Conservation (phyloP, 1,140 invertebrate genomes). For the Dendroctonus valens region DNA sequence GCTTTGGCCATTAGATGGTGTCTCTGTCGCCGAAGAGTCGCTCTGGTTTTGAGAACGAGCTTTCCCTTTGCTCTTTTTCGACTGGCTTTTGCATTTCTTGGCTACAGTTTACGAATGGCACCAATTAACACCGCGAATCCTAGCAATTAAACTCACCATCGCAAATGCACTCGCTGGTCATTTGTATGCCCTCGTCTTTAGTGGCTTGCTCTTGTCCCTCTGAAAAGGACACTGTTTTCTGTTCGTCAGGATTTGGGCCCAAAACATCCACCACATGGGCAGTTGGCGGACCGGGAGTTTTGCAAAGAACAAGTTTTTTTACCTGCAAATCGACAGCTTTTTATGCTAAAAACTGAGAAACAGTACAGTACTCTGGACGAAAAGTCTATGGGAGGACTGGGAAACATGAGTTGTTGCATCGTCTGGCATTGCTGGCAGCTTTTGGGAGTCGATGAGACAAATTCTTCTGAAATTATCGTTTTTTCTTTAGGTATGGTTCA, state of each 20-base stretch:
- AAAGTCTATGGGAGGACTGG: slow-evolving; percentile 5
- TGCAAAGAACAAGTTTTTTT: slow-evolving; percentile 30
- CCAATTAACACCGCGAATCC: neutral
- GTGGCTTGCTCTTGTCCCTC: slow-evolving; percentile 1
- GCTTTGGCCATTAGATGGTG: neutral
- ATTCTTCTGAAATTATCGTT: slow-evolving; percentile 16
- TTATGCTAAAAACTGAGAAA: neutral
- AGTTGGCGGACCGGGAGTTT: slow-evolving; percentile 6
- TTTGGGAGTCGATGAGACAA: neutral
- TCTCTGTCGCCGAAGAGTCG: neutral
- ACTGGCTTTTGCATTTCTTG: neutral
- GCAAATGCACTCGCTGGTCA: slow-evolving; percentile 21
- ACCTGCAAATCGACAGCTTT: slow-evolving; percentile 14
- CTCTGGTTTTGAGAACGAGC: neutral
- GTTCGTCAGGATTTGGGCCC: slow-evolving; percentile 5
- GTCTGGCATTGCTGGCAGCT: neutral
- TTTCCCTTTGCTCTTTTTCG: slow-evolving; percentile 11
- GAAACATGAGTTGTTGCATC: slow-evolving; percentile 1
- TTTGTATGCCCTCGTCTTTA: slow-evolving; percentile 16
- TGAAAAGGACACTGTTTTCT: slow-evolving; percentile 26
- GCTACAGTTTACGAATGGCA: neutral
- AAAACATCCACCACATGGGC: slow-evolving; percentile 28
- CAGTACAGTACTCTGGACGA: slow-evolving; percentile 6
- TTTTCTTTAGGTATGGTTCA: neutral
- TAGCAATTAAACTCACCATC: neutral